These are phyloP conservation scores for Eonycteris spelaea DNA, from an alignment of 2,113 vertebrate genomes.

Conservation along the genomic window DNA sequence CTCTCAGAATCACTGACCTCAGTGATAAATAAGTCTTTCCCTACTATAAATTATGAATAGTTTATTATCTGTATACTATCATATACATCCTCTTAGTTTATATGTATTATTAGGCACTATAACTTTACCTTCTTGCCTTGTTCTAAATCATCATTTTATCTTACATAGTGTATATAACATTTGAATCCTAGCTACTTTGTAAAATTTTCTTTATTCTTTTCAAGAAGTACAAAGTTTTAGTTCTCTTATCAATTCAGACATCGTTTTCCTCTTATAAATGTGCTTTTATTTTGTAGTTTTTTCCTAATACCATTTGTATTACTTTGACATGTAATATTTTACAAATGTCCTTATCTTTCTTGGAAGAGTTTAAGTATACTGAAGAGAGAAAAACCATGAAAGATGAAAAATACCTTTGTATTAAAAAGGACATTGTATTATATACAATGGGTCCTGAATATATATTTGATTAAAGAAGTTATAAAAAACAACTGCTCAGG, in stretches of 20 bases:
- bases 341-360: background rate
- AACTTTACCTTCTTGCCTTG: background rate
- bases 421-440: background rate
- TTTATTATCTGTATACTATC: background rate
- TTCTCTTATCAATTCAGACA: background rate
- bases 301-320: background rate
- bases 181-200: background rate
- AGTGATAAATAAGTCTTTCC: background rate
- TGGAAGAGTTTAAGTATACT: background rate
- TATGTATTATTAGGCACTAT: background rate
- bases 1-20: background rate
- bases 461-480: background rate
- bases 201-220: background rate
- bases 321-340: background rate
- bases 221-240: background rate
- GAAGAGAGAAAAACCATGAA: background rate
- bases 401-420: background rate
- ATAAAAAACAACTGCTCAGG: background rate
- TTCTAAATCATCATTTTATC: background rate
- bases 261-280: background rate
- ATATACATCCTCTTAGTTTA: background rate
- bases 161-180: background rate
- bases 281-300: background rate
- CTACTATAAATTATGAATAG: background rate
- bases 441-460: background rate